These are phyloP conservation scores for Trachelus tabidus DNA, from an alignment of 2,888 invertebrate species.

Conservation along the genomic window DNA sequence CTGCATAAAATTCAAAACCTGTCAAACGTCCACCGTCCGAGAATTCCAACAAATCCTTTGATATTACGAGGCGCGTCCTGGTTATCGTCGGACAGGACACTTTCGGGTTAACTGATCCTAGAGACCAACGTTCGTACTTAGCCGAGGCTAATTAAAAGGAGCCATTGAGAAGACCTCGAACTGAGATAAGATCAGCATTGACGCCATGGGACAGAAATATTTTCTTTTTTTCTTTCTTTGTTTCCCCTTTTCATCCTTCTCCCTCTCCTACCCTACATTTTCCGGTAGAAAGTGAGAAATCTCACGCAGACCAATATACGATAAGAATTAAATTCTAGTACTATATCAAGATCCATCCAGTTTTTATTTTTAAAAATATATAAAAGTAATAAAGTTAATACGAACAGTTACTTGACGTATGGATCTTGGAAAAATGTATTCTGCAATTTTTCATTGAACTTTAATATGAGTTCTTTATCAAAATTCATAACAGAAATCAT, in stretches of 20 bases:
- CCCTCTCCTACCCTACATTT: not conserved
- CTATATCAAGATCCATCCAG: not conserved
- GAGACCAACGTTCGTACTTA: constrained; percentile 44
- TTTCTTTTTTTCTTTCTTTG: constrained; percentile 14
- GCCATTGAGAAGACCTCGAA: constrained; percentile 38
- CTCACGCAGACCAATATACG: constrained; percentile 28
- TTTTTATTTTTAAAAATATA: not conserved
- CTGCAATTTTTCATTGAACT: too few relatives aligned
- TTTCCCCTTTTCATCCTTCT: constrained; percentile 12
- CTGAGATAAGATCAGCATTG: constrained; percentile 49
- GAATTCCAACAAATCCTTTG: constrained; percentile 27
- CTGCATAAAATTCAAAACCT: constrained; percentile 11
- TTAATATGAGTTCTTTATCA: too few relatives aligned
- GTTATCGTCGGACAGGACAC: constrained; percentile 19
- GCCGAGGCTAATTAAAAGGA: constrained; percentile 61
- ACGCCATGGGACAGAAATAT: constrained; percentile 39
- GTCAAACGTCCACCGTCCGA: constrained; percentile 9
- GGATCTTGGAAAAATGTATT: not conserved
- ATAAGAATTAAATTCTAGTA: constrained; percentile 2
- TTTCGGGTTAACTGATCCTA: constrained; percentile 30
- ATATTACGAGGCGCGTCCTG: constrained; percentile 11
- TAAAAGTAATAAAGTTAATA: not conserved
- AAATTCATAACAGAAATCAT: not conserved
- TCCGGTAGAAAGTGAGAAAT: constrained; percentile 37
- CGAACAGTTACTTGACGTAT: not conserved